Evolutionary conservation across 2,797 vertebrate species (phyloP), one percentile per base, ranked within the genome.

Genomic region (Neosilurus hyrtlii): DNA sequence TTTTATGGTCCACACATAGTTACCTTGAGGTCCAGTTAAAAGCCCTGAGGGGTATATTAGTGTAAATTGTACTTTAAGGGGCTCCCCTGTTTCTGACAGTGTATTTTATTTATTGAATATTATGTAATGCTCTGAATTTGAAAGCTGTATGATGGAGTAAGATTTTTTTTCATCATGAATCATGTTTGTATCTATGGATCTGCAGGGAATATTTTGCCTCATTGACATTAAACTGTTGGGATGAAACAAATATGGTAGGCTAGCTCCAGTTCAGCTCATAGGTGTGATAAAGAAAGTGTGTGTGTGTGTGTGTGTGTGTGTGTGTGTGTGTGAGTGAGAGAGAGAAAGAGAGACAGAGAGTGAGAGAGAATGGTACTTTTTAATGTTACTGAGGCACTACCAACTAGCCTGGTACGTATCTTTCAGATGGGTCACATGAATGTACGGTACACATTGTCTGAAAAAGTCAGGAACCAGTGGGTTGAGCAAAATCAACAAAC

Each of bases 241-340:
- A 82, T 54, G 70, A 52, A 74, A 54, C 59, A 52, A 49, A 82
- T 59, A 52, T 54, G 43, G n/a, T 12, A 54, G 70, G 71, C 43
- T 65, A 74, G 70, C 35, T 66, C 30, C 30, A 68, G 24, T 82
- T 75, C 30, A 68, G 52, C 54, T 26, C 51, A 12, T 37, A 51
- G 26, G 49, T 52, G 80, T 82, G 66, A 66, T 54, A 73, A 35
- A 82, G 59, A 54, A 63, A 24, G 59, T 62, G 15, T 35, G 75
- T 63, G 37, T 63, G 22, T 76, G 20, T 77, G 35, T 62, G 74
- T 77, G 26, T 62, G 22, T 59, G 52, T 59, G 56, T 75, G 71
- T 73, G 24, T n/a, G 62, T 62, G 22, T 62, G 62, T 63, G n/a
- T 73, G 71, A 59, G 73, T 75, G n/a, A n/a, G n/a, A n/a, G n/a